Percentiles rank a stretch among this genome's conserved stretches.
Conservation (phyloP, 2,888 invertebrate genomes). For the Dynastes maya region DNA sequence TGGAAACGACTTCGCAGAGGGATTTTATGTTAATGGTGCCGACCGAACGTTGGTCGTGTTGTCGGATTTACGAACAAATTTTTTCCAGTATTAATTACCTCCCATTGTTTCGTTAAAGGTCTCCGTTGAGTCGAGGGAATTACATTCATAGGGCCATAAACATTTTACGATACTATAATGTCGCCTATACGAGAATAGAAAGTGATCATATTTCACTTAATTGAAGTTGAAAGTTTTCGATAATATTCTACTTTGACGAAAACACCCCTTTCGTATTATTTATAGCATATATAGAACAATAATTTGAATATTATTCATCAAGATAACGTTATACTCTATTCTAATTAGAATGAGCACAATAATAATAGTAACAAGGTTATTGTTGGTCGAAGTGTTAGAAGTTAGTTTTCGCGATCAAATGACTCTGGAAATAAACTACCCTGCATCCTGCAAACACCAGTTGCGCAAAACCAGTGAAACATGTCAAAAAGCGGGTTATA, state of each 20-base stretch:
- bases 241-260: slow-evolving; percentile 9
- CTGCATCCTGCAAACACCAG: too few relatives aligned
- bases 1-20: slow-evolving; percentile 32
- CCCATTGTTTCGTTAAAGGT: slow-evolving; percentile 38
- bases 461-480: too few relatives aligned
- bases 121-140: slow-evolving; percentile 18
- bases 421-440: too few relatives aligned
- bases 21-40: slow-evolving; percentile 42
- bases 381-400: too few relatives aligned
- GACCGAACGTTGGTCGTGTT: slow-evolving; percentile 33
- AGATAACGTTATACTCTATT: too few relatives aligned
- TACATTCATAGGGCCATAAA: slow-evolving; percentile 26
- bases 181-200: slow-evolving; percentile 35
- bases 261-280: background rate
- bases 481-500: too few relatives aligned
- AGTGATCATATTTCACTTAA: slow-evolving; percentile 9
- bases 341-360: too few relatives aligned
- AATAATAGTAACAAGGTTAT: too few relatives aligned
- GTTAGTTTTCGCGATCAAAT: too few relatives aligned
- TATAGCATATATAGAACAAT: too few relatives aligned
- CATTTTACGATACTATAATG: slow-evolving; percentile 30
- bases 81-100: slow-evolving; percentile 42
- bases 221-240: slow-evolving; percentile 24
- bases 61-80: slow-evolving; percentile 44
- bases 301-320: too few relatives aligned